These are phyloP conservation scores for Acanthoscelides obtectus DNA, from an alignment of 2,888 invertebrate genomes.

Conservation along the genomic window DNA sequence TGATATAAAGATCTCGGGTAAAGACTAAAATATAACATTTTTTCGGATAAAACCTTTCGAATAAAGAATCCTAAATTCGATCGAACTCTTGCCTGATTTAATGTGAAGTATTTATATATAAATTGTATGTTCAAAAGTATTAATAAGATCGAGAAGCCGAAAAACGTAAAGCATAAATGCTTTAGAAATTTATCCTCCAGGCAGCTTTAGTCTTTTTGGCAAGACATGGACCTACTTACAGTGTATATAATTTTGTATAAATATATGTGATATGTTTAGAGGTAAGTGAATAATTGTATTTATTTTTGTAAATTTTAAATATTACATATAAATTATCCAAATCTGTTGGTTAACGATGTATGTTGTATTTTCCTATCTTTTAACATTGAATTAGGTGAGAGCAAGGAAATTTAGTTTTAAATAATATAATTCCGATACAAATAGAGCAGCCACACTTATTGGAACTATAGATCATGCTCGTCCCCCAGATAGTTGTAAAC, in stretches of 20 bases:
- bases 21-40: background rate
- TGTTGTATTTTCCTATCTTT: background rate
- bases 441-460: too few relatives aligned
- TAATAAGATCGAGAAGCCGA: background rate
- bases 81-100: background rate
- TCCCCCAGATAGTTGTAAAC: too few relatives aligned
- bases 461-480: too few relatives aligned
- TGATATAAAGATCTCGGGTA: background rate
- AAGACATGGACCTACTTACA: constrained; percentile 15
- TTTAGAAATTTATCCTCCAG: background rate
- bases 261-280: constrained; percentile 33
- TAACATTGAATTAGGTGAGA: background rate
- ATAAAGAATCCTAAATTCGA: background rate
- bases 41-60: background rate
- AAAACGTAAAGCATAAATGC: background rate
- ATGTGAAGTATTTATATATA: background rate
- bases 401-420: background rate
- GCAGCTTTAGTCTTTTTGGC: background rate
- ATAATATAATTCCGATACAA: background rate
- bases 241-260: constrained; percentile 33
- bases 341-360: background rate
- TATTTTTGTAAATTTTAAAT: constrained; percentile 30
- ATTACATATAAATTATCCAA: background rate
- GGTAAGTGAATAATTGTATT: constrained; percentile 30
- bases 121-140: background rate